These are phyloP conservation scores for Thamnaconus septentrionalis DNA, from an alignment of 2,113 vertebrate species.

Conservation along the genomic window DNA sequence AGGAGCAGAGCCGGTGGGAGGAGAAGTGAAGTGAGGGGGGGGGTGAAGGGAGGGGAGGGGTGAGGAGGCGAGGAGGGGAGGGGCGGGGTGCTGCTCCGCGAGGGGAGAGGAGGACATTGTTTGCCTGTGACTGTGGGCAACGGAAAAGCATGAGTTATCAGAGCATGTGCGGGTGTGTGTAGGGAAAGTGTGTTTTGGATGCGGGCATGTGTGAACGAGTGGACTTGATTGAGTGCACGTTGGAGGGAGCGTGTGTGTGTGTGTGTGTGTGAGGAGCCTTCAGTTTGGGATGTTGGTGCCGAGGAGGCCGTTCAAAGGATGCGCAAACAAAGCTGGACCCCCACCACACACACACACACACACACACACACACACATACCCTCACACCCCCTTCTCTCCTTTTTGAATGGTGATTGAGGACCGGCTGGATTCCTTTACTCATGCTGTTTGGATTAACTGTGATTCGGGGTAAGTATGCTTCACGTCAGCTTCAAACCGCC, in stretches of 20 bases:
- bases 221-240: slow-evolving; percentile 52
- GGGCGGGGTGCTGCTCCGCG: slow-evolving; percentile 55
- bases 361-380: slow-evolving; percentile 9
- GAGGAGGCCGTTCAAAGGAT: slow-evolving; percentile 71
- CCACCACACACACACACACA: background rate
- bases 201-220: slow-evolving; percentile 61
- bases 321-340: slow-evolving; percentile 71
- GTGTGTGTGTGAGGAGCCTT: slow-evolving; percentile 37
- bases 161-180: slow-evolving; percentile 71
- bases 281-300: slow-evolving; percentile 61
- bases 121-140: slow-evolving; percentile 81
- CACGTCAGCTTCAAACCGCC: slow-evolving; percentile 61
- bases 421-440: slow-evolving; percentile 73
- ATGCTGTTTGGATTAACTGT: slow-evolving; percentile 54
- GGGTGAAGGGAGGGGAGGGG: slow-evolving; percentile 64
- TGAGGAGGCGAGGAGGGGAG: slow-evolving; percentile 59
- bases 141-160: slow-evolving; percentile 78
- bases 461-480: slow-evolving; percentile 73
- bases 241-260: slow-evolving; percentile 25
- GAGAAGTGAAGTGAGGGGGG: slow-evolving; percentile 70
- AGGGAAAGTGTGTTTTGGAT: slow-evolving; percentile 66
- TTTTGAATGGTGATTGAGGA: slow-evolving; percentile 72
- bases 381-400: slow-evolving; percentile 10
- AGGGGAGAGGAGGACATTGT: slow-evolving; percentile 78
- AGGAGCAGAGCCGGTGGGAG: slow-evolving; percentile 73